Percentiles rank a stretch among this genome's conserved stretches.
phyloP scores from a whole-genome alignment of 2,888 invertebrate genomes.

The Allacma fusca region DNA sequence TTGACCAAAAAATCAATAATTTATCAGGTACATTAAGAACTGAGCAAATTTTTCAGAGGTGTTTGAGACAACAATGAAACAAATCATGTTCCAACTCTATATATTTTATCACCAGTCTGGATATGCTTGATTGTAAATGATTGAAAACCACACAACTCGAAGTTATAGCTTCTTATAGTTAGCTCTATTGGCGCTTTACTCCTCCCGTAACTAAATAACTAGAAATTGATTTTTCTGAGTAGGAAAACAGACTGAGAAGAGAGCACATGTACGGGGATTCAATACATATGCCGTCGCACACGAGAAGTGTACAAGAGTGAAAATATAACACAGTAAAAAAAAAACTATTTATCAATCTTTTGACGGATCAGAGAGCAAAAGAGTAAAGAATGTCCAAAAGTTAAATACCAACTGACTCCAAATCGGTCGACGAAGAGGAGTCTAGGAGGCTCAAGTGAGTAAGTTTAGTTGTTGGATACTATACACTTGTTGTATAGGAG shows the following conservation, averaged over 20 bases:
- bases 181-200: too few species aligned
- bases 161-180: not conserved
- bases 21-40: constrained; percentile 30
- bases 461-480: too few species aligned
- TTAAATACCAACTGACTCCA: constrained; percentile 35
- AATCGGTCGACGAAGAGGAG: constrained; percentile 32
- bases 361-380: constrained; percentile 25
- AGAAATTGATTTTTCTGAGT: constrained; percentile 7
- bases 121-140: not conserved
- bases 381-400: constrained; percentile 34
- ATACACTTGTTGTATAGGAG: not conserved
- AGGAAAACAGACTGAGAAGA: constrained; percentile 18
- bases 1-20: not conserved
- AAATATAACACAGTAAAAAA: not conserved
- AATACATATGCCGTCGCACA: constrained; percentile 18
- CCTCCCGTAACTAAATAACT: not conserved
- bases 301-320: not conserved
- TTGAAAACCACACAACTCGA: not conserved
- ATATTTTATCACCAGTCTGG: not conserved
- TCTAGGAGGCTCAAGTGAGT: not conserved
- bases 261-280: constrained; percentile 9
- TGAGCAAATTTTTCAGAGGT: constrained; percentile 26
- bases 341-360: constrained; percentile 21
- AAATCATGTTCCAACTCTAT: constrained; percentile 3
- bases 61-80: not conserved